Conservation (phyloP, 2,797 vertebrate species). For the Xiphophorus birchmanni region DNA sequence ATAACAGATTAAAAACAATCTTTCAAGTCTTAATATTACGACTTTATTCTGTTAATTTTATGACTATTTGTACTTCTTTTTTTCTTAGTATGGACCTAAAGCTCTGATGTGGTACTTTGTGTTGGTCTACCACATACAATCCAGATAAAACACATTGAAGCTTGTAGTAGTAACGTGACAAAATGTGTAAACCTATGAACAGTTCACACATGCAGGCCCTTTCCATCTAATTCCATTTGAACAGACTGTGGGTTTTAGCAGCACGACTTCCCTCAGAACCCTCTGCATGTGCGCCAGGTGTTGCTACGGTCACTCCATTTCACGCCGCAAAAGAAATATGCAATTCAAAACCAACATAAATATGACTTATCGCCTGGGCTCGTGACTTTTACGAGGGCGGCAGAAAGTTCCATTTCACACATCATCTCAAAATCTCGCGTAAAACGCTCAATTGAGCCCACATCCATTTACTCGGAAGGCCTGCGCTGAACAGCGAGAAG, state of each 20-base stretch:
- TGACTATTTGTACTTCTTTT: too few relatives aligned
- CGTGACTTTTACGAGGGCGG: conserved; percentile 42
- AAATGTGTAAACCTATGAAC: neutral
- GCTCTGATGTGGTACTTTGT: neutral
- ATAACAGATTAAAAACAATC: too few relatives aligned
- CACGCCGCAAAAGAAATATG: conserved; percentile 20
- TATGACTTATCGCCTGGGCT: conserved; percentile 46
- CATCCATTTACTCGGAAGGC: conserved; percentile 38
- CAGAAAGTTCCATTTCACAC: conserved; percentile 62
- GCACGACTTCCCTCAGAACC: neutral
- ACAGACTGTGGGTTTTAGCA: conserved; percentile 4
- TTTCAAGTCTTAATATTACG: too few relatives aligned
- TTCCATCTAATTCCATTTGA: neutral
- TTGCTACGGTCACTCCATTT: conserved; percentile 48
- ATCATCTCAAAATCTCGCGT: conserved; percentile 44
- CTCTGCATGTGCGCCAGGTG: conserved; percentile 1
- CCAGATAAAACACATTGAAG: neutral
- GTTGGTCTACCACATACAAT: neutral
- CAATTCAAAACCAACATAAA: conserved; percentile 40
- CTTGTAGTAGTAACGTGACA: neutral
- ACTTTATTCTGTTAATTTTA: too few relatives aligned
- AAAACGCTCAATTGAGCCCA: conserved; percentile 42
- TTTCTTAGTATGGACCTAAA: too few relatives aligned
- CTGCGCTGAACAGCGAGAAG: conserved; percentile 30
- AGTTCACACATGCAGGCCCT: neutral